Evolutionary conservation across 2,797 vertebrate species (phyloP).

Genomic region (Aeoliscus strigatus): DNA sequence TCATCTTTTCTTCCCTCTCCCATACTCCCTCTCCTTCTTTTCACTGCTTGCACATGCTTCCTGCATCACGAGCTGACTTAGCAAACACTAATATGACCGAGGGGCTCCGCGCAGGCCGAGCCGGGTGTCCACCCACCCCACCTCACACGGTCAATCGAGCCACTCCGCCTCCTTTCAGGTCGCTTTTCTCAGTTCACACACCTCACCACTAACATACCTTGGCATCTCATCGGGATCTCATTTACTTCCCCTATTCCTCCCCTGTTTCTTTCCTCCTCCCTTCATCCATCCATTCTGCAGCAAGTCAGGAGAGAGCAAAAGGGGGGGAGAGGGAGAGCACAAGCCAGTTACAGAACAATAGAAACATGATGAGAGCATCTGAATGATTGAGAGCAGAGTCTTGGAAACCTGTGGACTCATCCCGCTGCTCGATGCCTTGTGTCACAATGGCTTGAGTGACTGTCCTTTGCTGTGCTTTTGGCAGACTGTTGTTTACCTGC

Average conservation of each 20-base stretch:
- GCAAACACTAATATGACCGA: constrained; percentile 39
- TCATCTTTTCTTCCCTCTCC: constrained; percentile 2
- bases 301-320: constrained; percentile 15
- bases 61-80: constrained; percentile 48
- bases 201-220: constrained; percentile 74
- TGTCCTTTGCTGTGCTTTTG: constrained; percentile 3
- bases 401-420: constrained; percentile 31
- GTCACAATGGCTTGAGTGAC: constrained; percentile 14
- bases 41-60: constrained; percentile 12
- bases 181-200: constrained; percentile 55
- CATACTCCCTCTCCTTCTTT: not conserved
- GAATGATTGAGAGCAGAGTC: constrained; percentile 19
- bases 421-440: constrained; percentile 18
- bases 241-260: constrained; percentile 56
- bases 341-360: constrained; percentile 34
- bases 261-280: constrained; percentile 5
- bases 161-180: constrained; percentile 49
- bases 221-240: constrained; percentile 77
- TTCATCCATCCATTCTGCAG: constrained; percentile 45
- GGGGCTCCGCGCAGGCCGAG: constrained; percentile 16
- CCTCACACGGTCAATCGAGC: constrained; percentile 38
- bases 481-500: constrained; percentile 30
- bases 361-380: constrained; percentile 15
- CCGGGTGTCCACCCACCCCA: constrained; percentile 28
- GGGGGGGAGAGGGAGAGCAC: constrained; percentile 10